phyloP scores from a whole-genome alignment of 2,888 invertebrate species.

The Chesias legatella region DNA sequence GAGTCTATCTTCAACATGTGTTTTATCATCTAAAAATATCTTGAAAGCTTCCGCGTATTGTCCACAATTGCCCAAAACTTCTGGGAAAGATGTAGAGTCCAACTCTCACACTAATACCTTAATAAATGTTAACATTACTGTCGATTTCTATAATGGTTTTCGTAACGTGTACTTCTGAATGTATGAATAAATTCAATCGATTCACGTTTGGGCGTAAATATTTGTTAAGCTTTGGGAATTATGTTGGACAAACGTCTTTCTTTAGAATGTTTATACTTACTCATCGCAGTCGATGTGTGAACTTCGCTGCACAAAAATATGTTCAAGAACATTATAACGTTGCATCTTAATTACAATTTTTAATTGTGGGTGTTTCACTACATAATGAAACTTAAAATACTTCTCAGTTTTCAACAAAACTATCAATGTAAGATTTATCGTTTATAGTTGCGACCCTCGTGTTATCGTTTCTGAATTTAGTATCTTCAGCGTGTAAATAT shows the following conservation, averaged over 20 bases:
- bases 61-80: conserved; percentile 21
- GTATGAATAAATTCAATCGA: conserved; percentile 36
- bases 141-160: conserved; percentile 41
- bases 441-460: conserved; percentile 7
- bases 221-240: conserved; percentile 23
- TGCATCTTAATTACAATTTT: too few species aligned
- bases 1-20: conserved; percentile 26
- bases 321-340: too few species aligned
- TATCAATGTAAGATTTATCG: not conserved
- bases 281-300: conserved; percentile 4
- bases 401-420: conserved; percentile 2
- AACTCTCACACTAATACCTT: conserved; percentile 44
- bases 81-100: conserved; percentile 40
- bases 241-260: conserved; percentile 15
- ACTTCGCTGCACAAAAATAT: conserved; percentile 4
- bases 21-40: conserved; percentile 34
- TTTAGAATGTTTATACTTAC: conserved; percentile 11
- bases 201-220: conserved; percentile 32
- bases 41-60: conserved; percentile 47
- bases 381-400: too few species aligned
- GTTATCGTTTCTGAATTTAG: conserved; percentile 3
- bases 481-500: conserved; percentile 31
- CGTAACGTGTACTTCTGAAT: conserved; percentile 24
- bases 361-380: too few species aligned
- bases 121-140: conserved; percentile 45